Evolutionary conservation across 1,140 invertebrate species (phyloP).

Genomic region (Tenebrio molitor): DNA sequence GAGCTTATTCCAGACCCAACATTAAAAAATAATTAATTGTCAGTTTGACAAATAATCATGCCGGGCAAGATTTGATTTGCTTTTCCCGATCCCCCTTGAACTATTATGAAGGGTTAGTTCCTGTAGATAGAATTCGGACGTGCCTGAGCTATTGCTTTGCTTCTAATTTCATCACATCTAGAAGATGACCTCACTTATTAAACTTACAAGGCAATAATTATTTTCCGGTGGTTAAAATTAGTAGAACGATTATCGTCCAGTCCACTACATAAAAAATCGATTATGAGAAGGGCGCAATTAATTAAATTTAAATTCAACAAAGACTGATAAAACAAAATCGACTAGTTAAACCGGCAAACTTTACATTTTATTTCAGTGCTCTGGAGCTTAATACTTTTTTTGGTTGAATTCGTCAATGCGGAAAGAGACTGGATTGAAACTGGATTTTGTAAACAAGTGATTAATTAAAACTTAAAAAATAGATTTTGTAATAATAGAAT

Average conservation of each 20-base stretch:
- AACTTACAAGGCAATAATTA: background rate
- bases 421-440: too few species aligned
- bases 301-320: background rate
- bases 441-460: too few species aligned
- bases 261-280: background rate
- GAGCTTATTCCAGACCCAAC: background rate
- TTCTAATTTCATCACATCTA: background rate
- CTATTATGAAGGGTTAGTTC: background rate
- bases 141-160: background rate
- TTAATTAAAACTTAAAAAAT: too few species aligned
- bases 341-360: too few species aligned
- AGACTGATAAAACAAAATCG: too few species aligned
- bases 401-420: too few species aligned
- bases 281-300: background rate
- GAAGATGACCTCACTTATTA: constrained; percentile 1
- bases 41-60: background rate
- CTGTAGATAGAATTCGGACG: constrained; percentile 7
- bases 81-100: too few species aligned
- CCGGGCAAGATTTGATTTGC: background rate
- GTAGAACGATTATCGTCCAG: background rate
- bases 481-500: too few species aligned
- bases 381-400: too few species aligned
- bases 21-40: background rate
- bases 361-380: too few species aligned
- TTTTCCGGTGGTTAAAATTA: background rate